A percentile compares a stretch with the other conserved stretches of the same genome.
Evolutionary conservation across 2,888 invertebrate genomes (phyloP).

Genomic region (Andrena marginata): DNA sequence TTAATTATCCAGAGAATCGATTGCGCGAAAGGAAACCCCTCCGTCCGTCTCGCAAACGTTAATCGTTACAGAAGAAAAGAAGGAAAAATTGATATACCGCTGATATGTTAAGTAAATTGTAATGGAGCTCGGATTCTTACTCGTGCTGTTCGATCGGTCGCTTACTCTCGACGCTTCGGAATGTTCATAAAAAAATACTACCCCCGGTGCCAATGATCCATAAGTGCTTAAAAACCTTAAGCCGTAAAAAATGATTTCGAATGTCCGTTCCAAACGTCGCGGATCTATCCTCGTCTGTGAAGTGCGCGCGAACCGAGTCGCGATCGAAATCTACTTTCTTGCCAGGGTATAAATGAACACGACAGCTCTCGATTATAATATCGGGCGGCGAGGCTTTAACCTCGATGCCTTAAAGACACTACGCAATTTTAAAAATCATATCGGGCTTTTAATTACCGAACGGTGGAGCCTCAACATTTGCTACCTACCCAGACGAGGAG

Average conservation of each 20-base stretch:
- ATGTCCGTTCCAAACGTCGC: neutral
- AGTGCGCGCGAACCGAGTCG: neutral
- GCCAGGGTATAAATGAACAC: neutral
- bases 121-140: slow-evolving; percentile 5
- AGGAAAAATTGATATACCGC: slow-evolving; percentile 30
- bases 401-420: neutral
- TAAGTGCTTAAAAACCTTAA: slow-evolving; percentile 34
- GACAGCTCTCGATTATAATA: neutral
- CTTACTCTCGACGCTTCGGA: neutral
- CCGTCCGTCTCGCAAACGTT: neutral
- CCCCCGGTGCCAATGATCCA: slow-evolving; percentile 22
- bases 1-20: neutral
- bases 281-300: slow-evolving; percentile 15
- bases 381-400: neutral
- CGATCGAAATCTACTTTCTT: neutral
- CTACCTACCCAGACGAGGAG: slow-evolving; percentile 21
- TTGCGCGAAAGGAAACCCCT: neutral
- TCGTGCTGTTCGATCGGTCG: neutral
- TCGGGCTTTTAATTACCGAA: neutral
- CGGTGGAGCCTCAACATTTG: neutral
- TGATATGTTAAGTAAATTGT: slow-evolving; percentile 54
- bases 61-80: slow-evolving; percentile 8
- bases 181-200: slow-evolving; percentile 34
- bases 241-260: slow-evolving; percentile 20
- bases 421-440: neutral